Evolutionary conservation across 2,888 invertebrate species (phyloP), one percentile per base, ranked within the genome.

Genomic region (Chrysolina americana): DNA sequence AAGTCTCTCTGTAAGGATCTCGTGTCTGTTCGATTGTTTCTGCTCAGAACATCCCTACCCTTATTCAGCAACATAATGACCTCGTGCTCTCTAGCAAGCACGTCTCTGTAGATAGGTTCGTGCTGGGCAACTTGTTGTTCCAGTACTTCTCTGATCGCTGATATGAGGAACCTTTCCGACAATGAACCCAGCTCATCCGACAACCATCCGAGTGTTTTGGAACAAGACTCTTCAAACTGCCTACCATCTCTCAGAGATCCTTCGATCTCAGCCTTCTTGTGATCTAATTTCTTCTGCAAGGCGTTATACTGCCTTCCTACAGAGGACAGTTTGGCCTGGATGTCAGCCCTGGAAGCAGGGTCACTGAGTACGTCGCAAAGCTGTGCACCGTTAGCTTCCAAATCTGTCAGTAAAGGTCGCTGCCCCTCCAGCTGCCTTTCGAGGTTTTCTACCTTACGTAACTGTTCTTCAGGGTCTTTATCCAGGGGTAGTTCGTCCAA

Each of bases 31-130:
- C 88, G 85, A 80, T 85, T 82, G 81, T 85, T 85, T 78, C 87
- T 81, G 74, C 86, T 88, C 9, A 92, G 85, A 77, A 94, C 89
- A 82, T 94, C 94, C 78, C 93, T 91, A 81, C 98, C 98, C 88
- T 97, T 97, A 85, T 98, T 97, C 41, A 98, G 87, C 17, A 98
- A 90, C 94, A 98, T 97, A 80, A 98, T 96, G 0, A 98, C 94
- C 88, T 98, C 98, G 84, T 97, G 97, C 84, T 97, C 97, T 77
- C 95, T 92, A 78, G 94, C 93, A 89, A 96, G 93, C 1, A 98
- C 94, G 83, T 96, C 96, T 44, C 95, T 91, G 87, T 98, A 97
- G 68, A 96, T 91, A 0, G 97, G 96, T 89, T 96, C 97, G 85
- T 97, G 97, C 44, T 95, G 92, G 79, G 95, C 94, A 70, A 96